Base-by-base conservation (phyloP, 2,888 invertebrate genomes). In the Metacarcinus magister region DNA sequence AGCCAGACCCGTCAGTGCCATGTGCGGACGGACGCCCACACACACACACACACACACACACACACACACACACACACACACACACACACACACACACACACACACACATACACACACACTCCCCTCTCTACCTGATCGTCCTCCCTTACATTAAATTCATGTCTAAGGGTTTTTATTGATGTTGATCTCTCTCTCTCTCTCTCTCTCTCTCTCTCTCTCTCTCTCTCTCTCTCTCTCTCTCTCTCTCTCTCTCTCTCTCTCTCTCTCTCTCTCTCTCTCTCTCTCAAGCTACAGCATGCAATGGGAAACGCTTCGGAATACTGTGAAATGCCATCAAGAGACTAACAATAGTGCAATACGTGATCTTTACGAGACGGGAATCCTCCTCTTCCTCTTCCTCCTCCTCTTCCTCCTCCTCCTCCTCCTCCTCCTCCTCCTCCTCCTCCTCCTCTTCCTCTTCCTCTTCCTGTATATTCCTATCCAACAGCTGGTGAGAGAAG, bases 141-240 rank as follows among this genome's bases (percentile, higher is more conserved):
- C 28, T 75, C 75, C 75, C 75, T n/a, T 75, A 28, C 75, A 28
- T 75, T 28, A 75, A 5, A 75, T 28, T 28, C 75, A 28, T 7
- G 75, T 75, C n/a, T 75, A 75, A 75, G 75, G 75, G 75, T 75
- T 75, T 75, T n/a, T 75, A 75, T 75, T 75, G 28, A 75, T 10
- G 75, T 28, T 7, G 75, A 75, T 75, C 10, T 39, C 39, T 39
- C 39, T 39, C 39, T 39, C 39, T 54, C 16, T 54, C 54, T 39
- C 54, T 54, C 16, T 8, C 54, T 54, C 54, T 54, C 54, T 54
- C 54, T 54, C 54, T 54, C 54, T 54, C 75, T 75, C 23, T 28
- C 75, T n/a, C 28, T n/a, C 23, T n/a, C n/a, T 28, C 75, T n/a
- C 23, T n/a, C 28, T n/a, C 23, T 75, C 75, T 28, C 23, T 23